A percentile compares a stretch with the other conserved stretches of the same genome.
Conservation (phyloP, 2,888 invertebrate genomes). For the Megamerina dolium region DNA sequence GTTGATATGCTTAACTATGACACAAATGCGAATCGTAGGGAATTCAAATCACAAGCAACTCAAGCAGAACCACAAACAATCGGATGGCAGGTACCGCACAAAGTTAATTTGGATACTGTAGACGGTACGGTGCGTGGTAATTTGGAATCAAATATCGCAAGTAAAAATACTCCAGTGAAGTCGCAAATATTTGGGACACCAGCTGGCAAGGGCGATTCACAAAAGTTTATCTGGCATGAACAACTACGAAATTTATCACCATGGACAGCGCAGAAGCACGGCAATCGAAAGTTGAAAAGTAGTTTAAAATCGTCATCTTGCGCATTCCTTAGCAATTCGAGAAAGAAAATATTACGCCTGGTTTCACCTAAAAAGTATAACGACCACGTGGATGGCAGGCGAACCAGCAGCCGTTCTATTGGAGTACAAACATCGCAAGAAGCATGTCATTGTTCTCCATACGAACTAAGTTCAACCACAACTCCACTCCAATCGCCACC, state of each 20-base stretch:
- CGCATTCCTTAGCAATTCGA: slow-evolving; percentile 37
- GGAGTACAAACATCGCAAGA: slow-evolving; percentile 38
- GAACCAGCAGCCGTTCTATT: slow-evolving; percentile 29
- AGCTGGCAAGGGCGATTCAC: slow-evolving; percentile 16
- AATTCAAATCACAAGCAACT: slow-evolving; percentile 27
- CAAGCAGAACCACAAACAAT: slow-evolving; percentile 39
- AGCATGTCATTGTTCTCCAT: slow-evolving; percentile 21
- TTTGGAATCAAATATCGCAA: slow-evolving; percentile 39
- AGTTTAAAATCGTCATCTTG: slow-evolving; percentile 26
- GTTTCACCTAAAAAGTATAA: slow-evolving; percentile 40
- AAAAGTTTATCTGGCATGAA: slow-evolving; percentile 37
- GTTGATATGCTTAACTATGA: slow-evolving; percentile 41
- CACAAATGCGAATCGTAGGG: slow-evolving; percentile 14
- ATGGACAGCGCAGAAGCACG: slow-evolving; percentile 30
- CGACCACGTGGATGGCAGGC: slow-evolving; percentile 4
- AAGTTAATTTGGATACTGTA: slow-evolving; percentile 43
- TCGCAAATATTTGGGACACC: slow-evolving; percentile 13
- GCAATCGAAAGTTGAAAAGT: slow-evolving; percentile 15
- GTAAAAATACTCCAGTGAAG: slow-evolving; percentile 44
- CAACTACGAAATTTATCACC: slow-evolving; percentile 39
- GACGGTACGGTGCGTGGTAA: slow-evolving; percentile 39
- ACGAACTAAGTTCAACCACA: slow-evolving; percentile 19
- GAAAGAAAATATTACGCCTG: slow-evolving; percentile 39
- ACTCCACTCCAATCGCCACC: slow-evolving; percentile 43
- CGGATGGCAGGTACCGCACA: slow-evolving; percentile 38